Base-by-base conservation (phyloP, 1,140 invertebrate genomes). In the Popillia japonica region DNA sequence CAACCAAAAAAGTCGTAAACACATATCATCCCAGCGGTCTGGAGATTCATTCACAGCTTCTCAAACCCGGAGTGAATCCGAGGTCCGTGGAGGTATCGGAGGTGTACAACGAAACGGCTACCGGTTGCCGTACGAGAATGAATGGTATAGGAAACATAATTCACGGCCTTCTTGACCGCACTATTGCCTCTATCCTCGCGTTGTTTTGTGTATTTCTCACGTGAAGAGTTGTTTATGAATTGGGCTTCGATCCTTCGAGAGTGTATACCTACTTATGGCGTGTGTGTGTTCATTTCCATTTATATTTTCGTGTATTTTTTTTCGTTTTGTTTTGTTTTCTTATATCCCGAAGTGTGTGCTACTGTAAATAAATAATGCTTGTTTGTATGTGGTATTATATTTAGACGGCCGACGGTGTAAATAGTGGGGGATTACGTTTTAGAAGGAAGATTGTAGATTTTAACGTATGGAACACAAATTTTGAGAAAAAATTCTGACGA, bases 161-260 rank as follows among this genome's bases (percentile, higher is more conserved):
- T 48, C 44, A 48, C 44, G 4, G 17, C 44, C 11, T 14, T 48
- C 44, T 48, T 48, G 44, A 48, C 44, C 44, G 44, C 44, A 48
- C 11, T n/a, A n/a, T 48, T 48, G 44, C 44, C 11, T 48, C 44
- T 48, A 14, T 48, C 11, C 44, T n/a, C 8, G 44, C 44, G 44
- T 48, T 48, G 44, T 48, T 40, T 72, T 34, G 23, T 72, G 23
- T 10, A 20, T 4, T 72, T 72, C 23, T 72, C 34, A 17, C 68
- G 68, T n/a, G 68, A 72, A 20, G 68, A 72, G 68, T 72, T 72
- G 68, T 72, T 72, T 72, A 48, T 48, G 44, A 48, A 48, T 48
- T 48, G 44, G 44, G 2, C 17, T n/a, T n/a, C 44, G 17, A 48
- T 48, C n/a, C 17, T 48, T n/a, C 44, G 17, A 48, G 44, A 48